Evolutionary conservation across 2,113 vertebrate species (phyloP), one percentile per base, ranked within the genome.

Genomic region (Noctilio leporinus): DNA sequence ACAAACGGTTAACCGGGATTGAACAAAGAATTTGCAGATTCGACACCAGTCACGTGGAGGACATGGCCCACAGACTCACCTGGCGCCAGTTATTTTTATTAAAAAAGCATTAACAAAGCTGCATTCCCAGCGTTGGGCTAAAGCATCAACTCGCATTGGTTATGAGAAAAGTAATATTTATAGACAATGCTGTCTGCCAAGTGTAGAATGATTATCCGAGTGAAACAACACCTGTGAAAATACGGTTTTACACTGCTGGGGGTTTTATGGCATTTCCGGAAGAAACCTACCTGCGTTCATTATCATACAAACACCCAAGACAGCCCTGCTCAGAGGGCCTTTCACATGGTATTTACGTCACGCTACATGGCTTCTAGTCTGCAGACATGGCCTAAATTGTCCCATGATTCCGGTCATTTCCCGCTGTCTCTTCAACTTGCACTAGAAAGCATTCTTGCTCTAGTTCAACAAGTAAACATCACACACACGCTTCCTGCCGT

Each of bases 241-340:
- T 4, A 7, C 19, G 12, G 17, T 35, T 89, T 65, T n/a, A 28
- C 1, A 2, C 0, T 12, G 1, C 4, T 30, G 86, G 10, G 9
- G 1, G 1, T 24, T 59, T 67, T 22, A 43, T 24, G 10, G 30
- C 75, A 75, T 9, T 75, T 40, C 11, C 17, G 1, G 6, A 55
- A 43, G n/a, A 90, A n/a, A 53, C 35, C 28, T 2, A 0, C 40
- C 7, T 4, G 30, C 16, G 28, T 3, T n/a, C 15, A 8, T 40
- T 10, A 57, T 5, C 51, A 53, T 19, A 28, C 8, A 11, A 15
- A 17, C 2, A 0, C 10, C 53, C 12, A 43, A 20, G 10, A 19
- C 10, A 0, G 10, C 30, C 1, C 19, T 3, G 4, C 5, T 33
- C 30, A 28, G 16, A 26, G 5, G 16, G 15, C 6, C 19, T 28